Evolutionary conservation across 2,888 invertebrate species (phyloP).

Genomic region (Sussaba pulchella): DNA sequence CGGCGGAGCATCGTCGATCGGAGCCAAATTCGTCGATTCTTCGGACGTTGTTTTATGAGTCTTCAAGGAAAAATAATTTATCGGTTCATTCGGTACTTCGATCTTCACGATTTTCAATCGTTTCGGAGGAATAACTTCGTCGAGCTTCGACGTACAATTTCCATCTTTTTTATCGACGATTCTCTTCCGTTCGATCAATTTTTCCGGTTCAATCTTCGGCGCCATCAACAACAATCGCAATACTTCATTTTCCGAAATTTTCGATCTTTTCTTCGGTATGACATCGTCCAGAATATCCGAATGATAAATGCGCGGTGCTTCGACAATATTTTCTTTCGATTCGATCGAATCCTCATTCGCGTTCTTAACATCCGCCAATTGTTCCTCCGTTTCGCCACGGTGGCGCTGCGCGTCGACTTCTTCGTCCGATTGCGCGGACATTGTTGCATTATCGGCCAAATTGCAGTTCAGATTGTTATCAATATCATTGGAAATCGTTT

Average conservation of each 20-base stretch:
- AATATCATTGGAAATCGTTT: neutral
- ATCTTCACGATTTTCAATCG: neutral
- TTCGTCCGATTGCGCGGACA: neutral
- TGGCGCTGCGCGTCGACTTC: neutral
- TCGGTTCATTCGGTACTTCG: neutral
- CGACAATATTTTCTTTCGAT: neutral
- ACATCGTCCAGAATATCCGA: conserved; percentile 21
- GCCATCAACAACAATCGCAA: no score
- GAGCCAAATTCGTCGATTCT: neutral
- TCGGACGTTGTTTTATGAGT: neutral
- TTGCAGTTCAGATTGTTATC: neutral
- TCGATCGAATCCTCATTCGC: neutral
- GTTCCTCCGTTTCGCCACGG: neutral
- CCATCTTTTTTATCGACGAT: neutral
- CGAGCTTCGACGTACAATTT: neutral
- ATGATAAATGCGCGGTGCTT: neutral
- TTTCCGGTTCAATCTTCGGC: neutral
- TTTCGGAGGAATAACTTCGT: neutral
- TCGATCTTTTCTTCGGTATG: conserved; percentile 14
- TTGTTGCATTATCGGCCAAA: no score
- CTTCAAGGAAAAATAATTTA: neutral
- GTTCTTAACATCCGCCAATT: neutral
- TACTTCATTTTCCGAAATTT: neutral
- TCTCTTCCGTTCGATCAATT: neutral
- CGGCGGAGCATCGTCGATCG: neutral